Base-by-base conservation (phyloP, 2,113 vertebrate species). In the Mesocricetus auratus region DNA sequence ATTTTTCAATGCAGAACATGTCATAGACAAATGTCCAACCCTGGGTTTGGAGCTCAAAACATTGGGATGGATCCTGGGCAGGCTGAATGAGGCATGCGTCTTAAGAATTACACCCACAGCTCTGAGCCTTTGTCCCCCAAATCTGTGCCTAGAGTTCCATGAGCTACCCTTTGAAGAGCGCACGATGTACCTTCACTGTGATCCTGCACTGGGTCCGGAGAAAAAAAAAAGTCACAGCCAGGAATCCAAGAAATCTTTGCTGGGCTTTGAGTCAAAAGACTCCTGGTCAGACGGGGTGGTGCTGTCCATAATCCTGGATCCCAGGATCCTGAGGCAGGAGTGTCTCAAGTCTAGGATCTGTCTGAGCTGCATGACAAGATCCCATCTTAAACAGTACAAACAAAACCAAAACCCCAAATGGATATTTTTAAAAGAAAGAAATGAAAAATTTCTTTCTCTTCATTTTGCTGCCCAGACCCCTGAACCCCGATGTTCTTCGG, bases 71-170 rank as follows among this genome's bases (percentile, higher is more conserved):
- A 24, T 53, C 42, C 79, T 15, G 16, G 50, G 21, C 12, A 11
- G 77, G 42, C 7, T 0, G 0, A 9, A n/a, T 0, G 29, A 3
- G 21, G 3, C 13, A 21, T 5, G 26, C 0, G 2, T 74, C 53
- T 45, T 12, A 47, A 75, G 66, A n/a, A 29, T n/a, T 13, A 39
- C 1, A 12, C 17, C 47, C 15, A 0, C 3, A 33, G 33, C 68
- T 60, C 74, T 19, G 29, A 58, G 19, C 12, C 10, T 86, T 36
- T 3, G 86, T 78, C 29, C 21, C 47, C 21, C 3, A 29, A 31
- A 50, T n/a, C n/a, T 33, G 71, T 13, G 58, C 22, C 6, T 21
- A 42, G 13, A 16, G 4, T 53, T 7, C 64, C 8, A 17, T 0
- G 15, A 45, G 17, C 47, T 42, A 3, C 7, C 19, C 13, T 9